Percentiles rank a stretch among this genome's conserved stretches.
phyloP scores from a whole-genome alignment of 2,888 invertebrate genomes.

The Odontocolon sp. region DNA sequence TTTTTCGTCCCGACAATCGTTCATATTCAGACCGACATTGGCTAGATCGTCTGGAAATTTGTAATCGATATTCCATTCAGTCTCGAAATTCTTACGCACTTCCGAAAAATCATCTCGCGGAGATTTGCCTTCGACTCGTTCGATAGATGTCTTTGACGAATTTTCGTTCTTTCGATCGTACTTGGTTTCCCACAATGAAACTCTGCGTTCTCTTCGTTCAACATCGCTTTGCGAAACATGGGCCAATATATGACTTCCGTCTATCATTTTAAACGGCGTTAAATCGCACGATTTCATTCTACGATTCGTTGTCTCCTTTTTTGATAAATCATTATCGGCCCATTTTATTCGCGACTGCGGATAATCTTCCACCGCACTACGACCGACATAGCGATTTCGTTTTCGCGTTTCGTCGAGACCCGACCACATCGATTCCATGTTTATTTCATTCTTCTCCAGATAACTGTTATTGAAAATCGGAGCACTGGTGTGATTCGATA shows the following conservation, averaged over 20 bases:
- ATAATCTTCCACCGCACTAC: conserved; percentile 17
- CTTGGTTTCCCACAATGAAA: conserved; percentile 51
- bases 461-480: conserved; percentile 16
- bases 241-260: conserved; percentile 38
- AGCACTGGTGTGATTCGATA: conserved; percentile 23
- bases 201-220: conserved; percentile 41
- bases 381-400: conserved; percentile 36
- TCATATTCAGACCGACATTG: conserved; percentile 29
- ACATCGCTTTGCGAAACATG: conserved; percentile 35
- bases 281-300: conserved; percentile 52
- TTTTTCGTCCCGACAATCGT: conserved; percentile 17
- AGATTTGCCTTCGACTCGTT: conserved; percentile 29
- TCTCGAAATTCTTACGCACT: conserved; percentile 34
- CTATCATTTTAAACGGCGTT: conserved; percentile 55
- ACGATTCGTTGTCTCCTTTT: conserved; percentile 11
- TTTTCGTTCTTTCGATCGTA: conserved; percentile 29
- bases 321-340: conserved; percentile 36
- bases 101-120: conserved; percentile 51
- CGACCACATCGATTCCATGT: conserved; percentile 18
- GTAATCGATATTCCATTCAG: not conserved
- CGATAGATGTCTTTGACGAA: conserved; percentile 7
- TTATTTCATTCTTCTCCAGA: not conserved
- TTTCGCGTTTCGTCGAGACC: conserved; percentile 39
- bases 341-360: conserved; percentile 45
- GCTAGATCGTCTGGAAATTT: conserved; percentile 2